Evolutionary conservation across 2,888 invertebrate genomes (phyloP), one percentile per base, ranked within the genome.

Genomic region (Corythucha ciliata): DNA sequence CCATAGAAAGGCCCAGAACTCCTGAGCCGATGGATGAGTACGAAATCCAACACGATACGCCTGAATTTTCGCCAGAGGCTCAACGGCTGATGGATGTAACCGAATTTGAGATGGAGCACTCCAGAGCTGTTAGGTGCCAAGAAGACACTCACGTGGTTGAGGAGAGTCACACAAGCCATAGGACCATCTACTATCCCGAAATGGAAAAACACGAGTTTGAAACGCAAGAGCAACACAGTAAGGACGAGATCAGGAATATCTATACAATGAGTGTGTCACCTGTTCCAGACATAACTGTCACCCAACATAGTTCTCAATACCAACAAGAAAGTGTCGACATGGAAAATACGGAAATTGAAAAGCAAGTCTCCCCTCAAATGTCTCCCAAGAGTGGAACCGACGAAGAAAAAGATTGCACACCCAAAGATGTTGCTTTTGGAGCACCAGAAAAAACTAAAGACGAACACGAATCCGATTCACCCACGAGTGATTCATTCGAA

Each of bases 401-500:
- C n/a, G n/a, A n/a, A n/a, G n/a, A n/a, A n/a, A n/a, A n/a, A n/a
- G n/a, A n/a, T n/a, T n/a, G n/a, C n/a, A n/a, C n/a, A n/a, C n/a
- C n/a, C n/a, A n/a, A n/a, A 6, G 14, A 14, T 7, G 20, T 71
- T 4, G 65, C 73, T 29, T 73, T 74, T 18, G 72, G 70, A 58
- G 57, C 61, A 41, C 34, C 26, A 20, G 63, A 68, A 44, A 74
- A 76, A 57, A 76, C 76, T 60, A 67, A 65, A 42, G 63, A 64
- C 18, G 67, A 67, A 52, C 66, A 67, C 46, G 67, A 67, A 44
- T 66, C 69, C 3, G 81, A 84, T 60, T 87, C 87, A 0, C 86
- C 86, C 0, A 80, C 77, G 8, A 83, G 82, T 62, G 88, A 88
- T 66, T 88, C 88, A 21, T 89, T 89, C 67, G 89, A 89, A 73